These are phyloP conservation scores for Gambusia yucatana DNA, from an alignment of 2,797 vertebrate species.

Conservation along the genomic window DNA sequence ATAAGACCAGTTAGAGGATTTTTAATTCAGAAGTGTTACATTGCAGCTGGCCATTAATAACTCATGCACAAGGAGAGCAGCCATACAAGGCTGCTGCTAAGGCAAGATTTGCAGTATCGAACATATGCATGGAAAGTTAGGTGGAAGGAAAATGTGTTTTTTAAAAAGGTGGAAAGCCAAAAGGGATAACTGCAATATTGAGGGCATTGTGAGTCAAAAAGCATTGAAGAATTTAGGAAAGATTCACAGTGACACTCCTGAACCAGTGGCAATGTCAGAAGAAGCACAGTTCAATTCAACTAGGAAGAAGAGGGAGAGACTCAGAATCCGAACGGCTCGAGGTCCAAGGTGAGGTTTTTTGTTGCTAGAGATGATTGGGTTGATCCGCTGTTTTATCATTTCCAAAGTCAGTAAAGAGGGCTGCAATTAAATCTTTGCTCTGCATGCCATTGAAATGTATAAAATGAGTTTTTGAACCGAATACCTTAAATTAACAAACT, in stretches of 20 bases:
- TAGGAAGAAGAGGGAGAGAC: neutral
- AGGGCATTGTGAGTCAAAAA: neutral
- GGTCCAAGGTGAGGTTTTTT: neutral
- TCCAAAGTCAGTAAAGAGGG: neutral
- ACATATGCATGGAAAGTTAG: neutral
- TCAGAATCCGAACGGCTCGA: neutral
- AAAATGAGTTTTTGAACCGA: neutral
- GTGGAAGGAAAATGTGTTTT: neutral
- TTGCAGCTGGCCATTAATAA: neutral
- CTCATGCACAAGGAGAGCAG: neutral
- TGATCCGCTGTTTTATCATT: neutral
- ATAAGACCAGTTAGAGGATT: neutral
- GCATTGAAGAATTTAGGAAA: neutral
- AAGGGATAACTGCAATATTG: neutral
- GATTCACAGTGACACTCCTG: neutral
- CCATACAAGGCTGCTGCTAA: neutral
- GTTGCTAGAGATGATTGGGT: neutral
- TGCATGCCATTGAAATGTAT: no score
- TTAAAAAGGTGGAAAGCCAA: neutral
- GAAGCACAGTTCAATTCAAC: neutral
- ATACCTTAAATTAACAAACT: neutral
- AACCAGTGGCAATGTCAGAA: neutral
- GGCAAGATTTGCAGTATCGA: neutral
- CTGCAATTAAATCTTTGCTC: neutral
- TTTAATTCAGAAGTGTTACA: neutral